phyloP scores from a whole-genome alignment of 2,797 vertebrate species.

The Margarornis squamiger region DNA sequence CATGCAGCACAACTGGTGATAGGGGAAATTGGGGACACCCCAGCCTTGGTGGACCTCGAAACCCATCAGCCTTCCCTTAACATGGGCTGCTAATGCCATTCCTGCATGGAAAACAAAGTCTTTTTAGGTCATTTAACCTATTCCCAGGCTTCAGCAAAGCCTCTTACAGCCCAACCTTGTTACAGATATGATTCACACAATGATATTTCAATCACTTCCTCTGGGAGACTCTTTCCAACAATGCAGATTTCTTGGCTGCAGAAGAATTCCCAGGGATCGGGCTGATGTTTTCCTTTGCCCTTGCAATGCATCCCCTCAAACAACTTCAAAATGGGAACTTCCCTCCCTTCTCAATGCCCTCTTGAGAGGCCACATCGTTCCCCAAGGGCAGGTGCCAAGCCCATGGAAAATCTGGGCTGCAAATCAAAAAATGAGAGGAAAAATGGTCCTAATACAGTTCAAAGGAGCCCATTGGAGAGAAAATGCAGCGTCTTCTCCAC shows the following conservation, averaged over 20 bases:
- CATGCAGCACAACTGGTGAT: neutral
- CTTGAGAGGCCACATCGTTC: accelerated
- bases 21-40: neutral
- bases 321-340: neutral
- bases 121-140: neutral
- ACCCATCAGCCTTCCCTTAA: neutral
- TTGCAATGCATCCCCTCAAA: neutral
- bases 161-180: neutral
- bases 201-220: slow-evolving; percentile 63
- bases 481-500: neutral
- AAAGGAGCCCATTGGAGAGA: neutral
- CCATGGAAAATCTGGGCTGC: neutral
- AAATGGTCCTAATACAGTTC: neutral
- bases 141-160: slow-evolving; percentile 21
- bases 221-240: slow-evolving; percentile 55
- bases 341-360: neutral
- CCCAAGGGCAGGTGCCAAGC: neutral
- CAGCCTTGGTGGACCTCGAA: neutral
- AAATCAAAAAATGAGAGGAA: neutral
- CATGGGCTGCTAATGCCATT: neutral
- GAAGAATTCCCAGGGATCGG: slow-evolving; percentile 43
- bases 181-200: slow-evolving; percentile 39
- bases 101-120: neutral
- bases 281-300: neutral
- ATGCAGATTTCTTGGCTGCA: slow-evolving; percentile 31